Base-by-base conservation (phyloP, 2,888 invertebrate species). In the Polydesmus complanatus region DNA sequence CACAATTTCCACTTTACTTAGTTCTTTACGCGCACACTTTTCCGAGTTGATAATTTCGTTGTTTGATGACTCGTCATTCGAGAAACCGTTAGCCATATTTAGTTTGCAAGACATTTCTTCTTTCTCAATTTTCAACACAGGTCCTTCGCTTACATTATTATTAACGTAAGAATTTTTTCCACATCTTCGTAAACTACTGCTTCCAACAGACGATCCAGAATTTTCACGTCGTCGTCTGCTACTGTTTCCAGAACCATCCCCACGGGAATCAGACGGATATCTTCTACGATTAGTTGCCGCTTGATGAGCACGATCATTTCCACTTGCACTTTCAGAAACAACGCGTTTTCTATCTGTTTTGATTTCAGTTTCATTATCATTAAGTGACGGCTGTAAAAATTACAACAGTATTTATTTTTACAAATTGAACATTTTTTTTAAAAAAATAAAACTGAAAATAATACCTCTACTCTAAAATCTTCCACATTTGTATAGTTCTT, bases 401-500 rank as follows among this genome's bases (percentile, higher is more conserved):
- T 1, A 58, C 50, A 50, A n/a, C n/a, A n/a, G n/a, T n/a, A n/a
- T n/a, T n/a, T n/a, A n/a, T n/a, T 18, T 47, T 47, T 49, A 8
- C 51, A 51, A 51, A 22, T 51, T 8, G n/a, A 51, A 51, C 11
- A 51, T 51, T n/a, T 14, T 51, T 8, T 8, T 8, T 14, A 51
- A 51, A 51, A 22, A 5, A 19, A n/a, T 51, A n/a, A 51, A 47
- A 47, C 11, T 5, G 52, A 19, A 11, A 52, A 52, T 22, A 11
- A 53, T 26, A 66, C 65, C 60, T 62, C 58, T 58, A 70, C 67
- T 63, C 71, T 69, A 73, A 93, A 93, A 76, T 93, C 93, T 76
- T 93, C 91, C 68, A 92, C 85, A 65, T 82, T 88, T 70, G 88
- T 86, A 75, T 88, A 93, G 71, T 85, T 84, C 62, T 81, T 79